Conservation (phyloP, 2,797 vertebrate species). For the Accipiter superciliosus region DNA sequence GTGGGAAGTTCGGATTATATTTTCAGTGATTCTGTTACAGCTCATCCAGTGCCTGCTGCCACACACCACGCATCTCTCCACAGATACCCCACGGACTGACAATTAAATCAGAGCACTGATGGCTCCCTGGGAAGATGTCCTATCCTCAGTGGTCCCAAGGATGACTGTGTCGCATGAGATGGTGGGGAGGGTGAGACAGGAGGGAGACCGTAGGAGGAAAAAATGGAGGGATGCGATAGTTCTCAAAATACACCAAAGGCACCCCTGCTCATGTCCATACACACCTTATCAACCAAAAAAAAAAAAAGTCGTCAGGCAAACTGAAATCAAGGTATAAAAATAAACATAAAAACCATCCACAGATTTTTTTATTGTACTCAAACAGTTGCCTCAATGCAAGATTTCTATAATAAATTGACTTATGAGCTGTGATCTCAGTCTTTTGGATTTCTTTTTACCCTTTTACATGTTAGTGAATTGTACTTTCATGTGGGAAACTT, state of each 20-base stretch:
- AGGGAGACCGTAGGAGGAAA: not conserved
- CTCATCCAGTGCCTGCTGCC: not conserved
- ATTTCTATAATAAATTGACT: not conserved
- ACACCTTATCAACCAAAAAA: not conserved
- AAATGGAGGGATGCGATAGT: not conserved
- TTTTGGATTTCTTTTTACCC: not conserved
- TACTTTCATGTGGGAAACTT: constrained; percentile 23
- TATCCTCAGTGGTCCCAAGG: not conserved
- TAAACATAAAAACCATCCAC: not conserved
- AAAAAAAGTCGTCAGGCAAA: not conserved
- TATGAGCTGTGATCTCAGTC: not conserved
- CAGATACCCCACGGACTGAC: not conserved
- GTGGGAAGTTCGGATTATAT: not conserved
- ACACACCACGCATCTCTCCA: not conserved
- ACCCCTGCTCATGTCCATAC: not conserved
- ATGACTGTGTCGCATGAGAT: not conserved
- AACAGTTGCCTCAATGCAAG: not conserved
- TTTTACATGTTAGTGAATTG: not conserved
- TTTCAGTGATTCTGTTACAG: not conserved
- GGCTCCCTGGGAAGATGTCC: not conserved
- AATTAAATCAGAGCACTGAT: not conserved
- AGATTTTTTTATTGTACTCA: not conserved
- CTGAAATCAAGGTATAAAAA: not conserved
- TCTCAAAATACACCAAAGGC: not conserved
- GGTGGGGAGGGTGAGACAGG: not conserved